phyloP scores from a whole-genome alignment of 2,888 invertebrate genomes.

The Machimus rusticus region DNA sequence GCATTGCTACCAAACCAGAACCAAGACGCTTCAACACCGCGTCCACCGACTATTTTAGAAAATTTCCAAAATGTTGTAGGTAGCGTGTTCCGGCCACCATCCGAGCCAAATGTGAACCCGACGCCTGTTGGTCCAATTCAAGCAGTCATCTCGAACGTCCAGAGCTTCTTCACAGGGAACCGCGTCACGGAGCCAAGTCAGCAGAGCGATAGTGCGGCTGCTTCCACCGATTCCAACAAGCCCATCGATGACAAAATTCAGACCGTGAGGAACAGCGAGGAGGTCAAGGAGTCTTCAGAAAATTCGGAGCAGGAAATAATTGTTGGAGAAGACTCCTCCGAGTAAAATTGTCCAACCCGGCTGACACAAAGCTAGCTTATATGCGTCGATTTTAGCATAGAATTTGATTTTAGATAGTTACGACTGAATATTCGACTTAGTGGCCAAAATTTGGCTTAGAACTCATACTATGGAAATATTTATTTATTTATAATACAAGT shows the following conservation, averaged over 20 bases:
- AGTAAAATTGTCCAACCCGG: neutral
- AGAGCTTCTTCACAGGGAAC: slow-evolving; percentile 43
- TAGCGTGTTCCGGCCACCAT: slow-evolving; percentile 41
- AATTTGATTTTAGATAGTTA: neutral
- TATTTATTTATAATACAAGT: slow-evolving; percentile 14
- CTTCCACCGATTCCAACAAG: neutral
- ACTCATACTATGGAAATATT: neutral
- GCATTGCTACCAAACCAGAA: slow-evolving; percentile 35
- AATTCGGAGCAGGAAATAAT: neutral
- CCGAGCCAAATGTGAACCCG: neutral
- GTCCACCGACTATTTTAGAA: slow-evolving; percentile 44
- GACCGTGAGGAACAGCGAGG: slow-evolving; percentile 38
- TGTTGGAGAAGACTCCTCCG: neutral
- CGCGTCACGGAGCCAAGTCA: neutral
- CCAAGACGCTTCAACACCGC: slow-evolving; percentile 11
- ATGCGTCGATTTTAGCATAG: neutral
- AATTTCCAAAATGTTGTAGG: slow-evolving; percentile 44
- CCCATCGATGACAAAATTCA: slow-evolving; percentile 43
- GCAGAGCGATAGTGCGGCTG: neutral
- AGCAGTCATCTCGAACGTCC: slow-evolving; percentile 40
- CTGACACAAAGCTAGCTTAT: neutral
- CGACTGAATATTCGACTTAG: slow-evolving; percentile 1
- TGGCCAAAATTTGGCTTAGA: slow-evolving; percentile 24
- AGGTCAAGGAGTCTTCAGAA: neutral
- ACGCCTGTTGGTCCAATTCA: slow-evolving; percentile 44